Conservation (phyloP, 2,113 vertebrate species). For the Ophthalmolycus amberensis region DNA sequence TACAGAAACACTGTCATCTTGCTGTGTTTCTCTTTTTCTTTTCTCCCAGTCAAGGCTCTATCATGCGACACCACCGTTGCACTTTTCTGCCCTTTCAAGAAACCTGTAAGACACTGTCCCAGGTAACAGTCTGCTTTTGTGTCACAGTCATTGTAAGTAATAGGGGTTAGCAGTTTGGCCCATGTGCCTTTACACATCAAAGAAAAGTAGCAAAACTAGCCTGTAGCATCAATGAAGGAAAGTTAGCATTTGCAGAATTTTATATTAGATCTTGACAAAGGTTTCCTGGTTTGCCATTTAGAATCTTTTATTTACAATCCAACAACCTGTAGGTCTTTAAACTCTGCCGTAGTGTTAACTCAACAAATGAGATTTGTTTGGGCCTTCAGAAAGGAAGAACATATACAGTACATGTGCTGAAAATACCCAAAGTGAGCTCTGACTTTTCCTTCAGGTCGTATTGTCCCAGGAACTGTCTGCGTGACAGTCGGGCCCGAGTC, state of each 20-base stretch:
- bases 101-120: constrained; percentile 93
- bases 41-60: constrained; percentile 89
- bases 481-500: constrained; percentile 87
- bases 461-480: constrained; percentile 92
- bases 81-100: constrained; percentile 92
- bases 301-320: not conserved
- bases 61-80: constrained; percentile 95
- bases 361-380: not conserved
- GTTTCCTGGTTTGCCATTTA: not conserved
- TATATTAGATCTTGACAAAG: not conserved
- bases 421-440: not conserved
- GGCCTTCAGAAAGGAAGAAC: not conserved
- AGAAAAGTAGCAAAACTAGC: not conserved
- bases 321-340: not conserved
- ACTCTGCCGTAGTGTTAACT: not conserved
- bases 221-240: not conserved
- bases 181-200: not conserved
- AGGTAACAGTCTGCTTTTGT: constrained; percentile 82
- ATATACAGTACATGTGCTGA: not conserved
- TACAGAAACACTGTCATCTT: not conserved
- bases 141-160: not conserved
- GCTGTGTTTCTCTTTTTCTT: constrained; percentile 40
- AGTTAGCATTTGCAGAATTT: not conserved
- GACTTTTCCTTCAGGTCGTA: constrained; percentile 85
- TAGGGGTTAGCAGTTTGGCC: not conserved